A percentile compares a stretch with the other conserved stretches of the same genome.
phyloP scores from a whole-genome alignment of 2,888 invertebrate genomes.

The Microctonus aethiopoides region DNA sequence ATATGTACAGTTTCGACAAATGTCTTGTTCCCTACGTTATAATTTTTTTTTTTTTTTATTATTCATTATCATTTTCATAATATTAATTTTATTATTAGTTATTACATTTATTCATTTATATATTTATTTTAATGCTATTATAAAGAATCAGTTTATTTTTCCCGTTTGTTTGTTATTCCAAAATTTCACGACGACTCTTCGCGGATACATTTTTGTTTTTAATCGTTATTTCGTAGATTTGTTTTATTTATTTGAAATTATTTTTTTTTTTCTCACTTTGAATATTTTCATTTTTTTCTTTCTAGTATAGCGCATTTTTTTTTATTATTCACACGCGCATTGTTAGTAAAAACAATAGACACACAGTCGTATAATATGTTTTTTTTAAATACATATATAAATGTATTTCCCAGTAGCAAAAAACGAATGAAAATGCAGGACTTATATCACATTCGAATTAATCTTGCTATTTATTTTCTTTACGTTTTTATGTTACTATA shows the following conservation, averaged over 20 bases:
- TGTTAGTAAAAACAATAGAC: conserved; percentile 40
- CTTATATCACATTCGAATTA: too few species aligned
- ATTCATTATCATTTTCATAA: neutral
- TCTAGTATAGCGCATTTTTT: conserved; percentile 30
- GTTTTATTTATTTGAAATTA: conserved; percentile 34
- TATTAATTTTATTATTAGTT: neutral
- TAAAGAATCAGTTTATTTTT: conserved; percentile 30
- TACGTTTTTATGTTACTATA: neutral
- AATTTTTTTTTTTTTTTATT: conserved; percentile 31
- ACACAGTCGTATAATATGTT: conserved; percentile 37
- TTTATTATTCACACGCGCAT: conserved; percentile 27
- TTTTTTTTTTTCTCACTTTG: conserved; percentile 23
- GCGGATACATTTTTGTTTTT: conserved; percentile 34
- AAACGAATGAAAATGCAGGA: too few species aligned
- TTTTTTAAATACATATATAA: too few species aligned
- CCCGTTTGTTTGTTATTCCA: conserved; percentile 20
- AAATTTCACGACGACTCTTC: conserved; percentile 45
- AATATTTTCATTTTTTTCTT: conserved; percentile 15
- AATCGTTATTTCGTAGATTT: conserved; percentile 44
- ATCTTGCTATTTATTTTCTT: conserved; percentile 2
- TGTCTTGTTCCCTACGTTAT: conserved; percentile 45
- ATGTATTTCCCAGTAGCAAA: too few species aligned
- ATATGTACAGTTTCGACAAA: conserved; percentile 45
- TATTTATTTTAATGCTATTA: conserved; percentile 24
- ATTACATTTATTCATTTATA: neutral